phyloP scores from a whole-genome alignment of 2,888 invertebrate genomes.

The Onchidella celtica region DNA sequence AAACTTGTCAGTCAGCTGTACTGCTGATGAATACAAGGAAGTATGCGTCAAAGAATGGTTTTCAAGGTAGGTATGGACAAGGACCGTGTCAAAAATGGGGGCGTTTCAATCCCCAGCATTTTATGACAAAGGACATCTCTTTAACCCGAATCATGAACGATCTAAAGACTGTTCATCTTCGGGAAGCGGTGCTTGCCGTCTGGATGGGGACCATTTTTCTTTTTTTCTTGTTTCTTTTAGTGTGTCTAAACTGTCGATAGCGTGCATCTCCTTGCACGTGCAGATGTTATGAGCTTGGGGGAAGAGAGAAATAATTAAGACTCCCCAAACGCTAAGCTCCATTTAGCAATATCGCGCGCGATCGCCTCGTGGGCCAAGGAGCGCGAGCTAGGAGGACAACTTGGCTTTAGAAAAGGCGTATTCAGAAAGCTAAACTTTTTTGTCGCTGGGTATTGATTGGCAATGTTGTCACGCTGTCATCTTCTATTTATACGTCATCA shows the following conservation, averaged over 20 bases:
- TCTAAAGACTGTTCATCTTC: background rate
- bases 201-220: background rate
- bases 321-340: conserved; percentile 42
- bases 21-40: too few species aligned
- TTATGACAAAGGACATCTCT: background rate
- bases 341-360: conserved; percentile 45
- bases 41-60: too few species aligned
- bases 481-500: too few species aligned
- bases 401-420: background rate
- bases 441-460: too few species aligned
- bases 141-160: background rate
- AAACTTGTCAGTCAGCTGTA: too few species aligned
- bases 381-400: conserved; percentile 5
- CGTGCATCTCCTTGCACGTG: conserved; percentile 47
- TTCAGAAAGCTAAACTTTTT: conserved; percentile 17
- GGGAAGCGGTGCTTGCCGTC: background rate
- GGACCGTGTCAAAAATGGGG: too few species aligned
- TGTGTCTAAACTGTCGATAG: conserved; percentile 35
- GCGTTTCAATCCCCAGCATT: too few species aligned
- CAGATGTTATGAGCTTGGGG: conserved; percentile 41
- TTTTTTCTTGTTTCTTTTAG: background rate
- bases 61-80: too few species aligned
- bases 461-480: too few species aligned
- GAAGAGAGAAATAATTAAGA: conserved; percentile 46
- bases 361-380: background rate